Base-by-base conservation (phyloP, 2,797 vertebrate species). In the Falco berigora region DNA sequence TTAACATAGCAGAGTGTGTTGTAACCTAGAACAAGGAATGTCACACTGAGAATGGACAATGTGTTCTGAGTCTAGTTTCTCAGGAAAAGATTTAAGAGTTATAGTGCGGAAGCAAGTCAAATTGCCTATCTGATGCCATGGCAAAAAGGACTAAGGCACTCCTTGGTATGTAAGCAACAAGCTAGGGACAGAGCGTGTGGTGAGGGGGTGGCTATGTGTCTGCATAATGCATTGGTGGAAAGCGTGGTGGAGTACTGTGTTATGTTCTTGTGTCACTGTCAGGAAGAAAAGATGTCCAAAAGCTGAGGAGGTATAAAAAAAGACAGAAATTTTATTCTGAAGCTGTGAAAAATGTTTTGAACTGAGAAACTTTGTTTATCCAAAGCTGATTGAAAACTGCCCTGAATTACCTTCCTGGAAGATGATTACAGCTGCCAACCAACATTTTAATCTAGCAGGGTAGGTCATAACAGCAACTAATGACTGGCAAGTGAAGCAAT, bases 161-260 rank as follows among this genome's bases (percentile, higher is more conserved):
- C 34, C 32, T 74, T 78, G 34, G 10, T 49, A 30, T 46, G 46
- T 23, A 77, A 79, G 30, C 27, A 76, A 28, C n/a, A 53, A 62
- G 19, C 7, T 12, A 53, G 36, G 7, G 16, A 71, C 12, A 63
- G 44, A 32, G 6, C 18, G 10, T 11, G 38, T 30, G 0, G 0
- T 0, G 3, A 8, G 10, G 6, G 5, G 4, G 12, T 34, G 25
- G 8, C 36, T 59, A 17, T 18, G 14, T 50, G 12, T 28, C 68
- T 69, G 18, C 1, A 0, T 87, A 69, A 61, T 32, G 47, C 10
- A 16, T 6, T 46, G 22, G 27, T 42, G 47, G 47, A 73, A 80
- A 64, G 42, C 18, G 32, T 68, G 23, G 15, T 79, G 23, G 21
- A 44, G 17, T 42, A 44, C 24, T 47, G 30, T 9, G 6, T 55